Evolutionary conservation across 2,888 invertebrate genomes (phyloP), one percentile per base, ranked within the genome.

Genomic region (Theretra japonica): DNA sequence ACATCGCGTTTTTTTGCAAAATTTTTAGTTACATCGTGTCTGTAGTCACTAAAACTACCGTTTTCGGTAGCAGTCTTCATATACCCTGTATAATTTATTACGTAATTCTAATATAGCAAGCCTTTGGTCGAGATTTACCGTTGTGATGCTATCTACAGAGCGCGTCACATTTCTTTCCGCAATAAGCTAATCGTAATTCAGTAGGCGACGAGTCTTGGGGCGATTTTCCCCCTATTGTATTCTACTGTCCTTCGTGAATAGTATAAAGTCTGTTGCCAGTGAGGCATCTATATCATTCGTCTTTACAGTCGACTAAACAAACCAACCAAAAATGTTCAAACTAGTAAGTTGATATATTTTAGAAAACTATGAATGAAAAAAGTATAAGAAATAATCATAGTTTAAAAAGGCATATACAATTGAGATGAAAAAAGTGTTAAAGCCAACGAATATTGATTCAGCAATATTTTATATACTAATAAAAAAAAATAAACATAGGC

Each of bases 321-420:
- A 62, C 68, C 48, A 72, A 50, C 19, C 86, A 88, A 80, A 79
- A 91, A 65, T 92, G 90, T 88, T 87, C 83, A 91, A 90, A 77
- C 83, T 90, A 81, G 91, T 91, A 73, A 90, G 90, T 65, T 17
- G 17, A 65, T n/a, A 41, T 8, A 2, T 33, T 11, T 62, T 21
- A 1, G 15, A 17, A 33, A 23, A n/a, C 83, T 68, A 30, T 25
- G 73, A 75, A 62, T 33, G n/a, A 28, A 28, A 25, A 25, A 15
- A 57, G 8, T 7, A 57, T 23, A 23, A 11, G 8, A 23, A 11
- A 21, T n/a, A 57, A n/a, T 57, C 11, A 11, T 57, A 21, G 15
- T 3, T 3, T 41, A 33, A 8, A 33, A 8, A 11, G 11, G 11
- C 8, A 33, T 8, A 33, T 2, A 48, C 5, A 48, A 48, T 48